Base-by-base conservation (phyloP, 2,797 vertebrate species). In the Paramormyrops hopkinsi region DNA sequence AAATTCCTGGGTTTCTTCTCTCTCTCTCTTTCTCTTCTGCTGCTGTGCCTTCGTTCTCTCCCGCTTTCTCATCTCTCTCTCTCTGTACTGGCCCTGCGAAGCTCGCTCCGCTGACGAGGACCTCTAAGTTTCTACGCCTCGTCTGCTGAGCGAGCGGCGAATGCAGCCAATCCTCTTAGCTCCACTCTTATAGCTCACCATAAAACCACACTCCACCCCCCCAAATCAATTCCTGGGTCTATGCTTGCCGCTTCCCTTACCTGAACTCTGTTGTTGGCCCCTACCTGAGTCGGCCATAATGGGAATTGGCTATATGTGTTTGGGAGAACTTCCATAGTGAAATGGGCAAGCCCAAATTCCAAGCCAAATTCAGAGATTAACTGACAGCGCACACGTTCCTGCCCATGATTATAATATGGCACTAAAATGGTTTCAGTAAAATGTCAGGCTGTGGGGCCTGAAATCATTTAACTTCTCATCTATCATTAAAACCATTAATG, bases 91-190 rank as follows among this genome's bases (percentile, higher is more conserved):
- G 76, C 82, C 76, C 87, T 62, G 37, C 54, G 29, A 69, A 41
- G 76, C 82, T 73, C 59, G 50, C 51, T 48, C 69, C 11, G 8
- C 82, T 69, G 54, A 86, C 44, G 65, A 69, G 88, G 54, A 86
- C 54, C 62, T 86, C 37, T 37, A 89, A 90, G 87, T 79, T 90
- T 85, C 48, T 54, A 46, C 82, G 44, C 33, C 89, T 73, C 46
- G n/a, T 22, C 44, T 48, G 84, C 46, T 22, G 59, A 73, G 59
- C 19, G 33, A 50, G 82, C 51, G 82, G 25, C 25, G 88, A 56
- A 50, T 22, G 46, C 59, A 76, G 59, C 83, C 46, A 50, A 22
- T 25, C 59, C 56, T 69, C 59, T 50, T 54, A 22, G 46, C 59
- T 37, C 59, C 46, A 17, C n/a, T 51, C 46, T 33, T n/a, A 4